Evolutionary conservation across 2,797 vertebrate genomes (phyloP), one percentile per base, ranked within the genome.

Genomic region (Nannoperca australis): DNA sequence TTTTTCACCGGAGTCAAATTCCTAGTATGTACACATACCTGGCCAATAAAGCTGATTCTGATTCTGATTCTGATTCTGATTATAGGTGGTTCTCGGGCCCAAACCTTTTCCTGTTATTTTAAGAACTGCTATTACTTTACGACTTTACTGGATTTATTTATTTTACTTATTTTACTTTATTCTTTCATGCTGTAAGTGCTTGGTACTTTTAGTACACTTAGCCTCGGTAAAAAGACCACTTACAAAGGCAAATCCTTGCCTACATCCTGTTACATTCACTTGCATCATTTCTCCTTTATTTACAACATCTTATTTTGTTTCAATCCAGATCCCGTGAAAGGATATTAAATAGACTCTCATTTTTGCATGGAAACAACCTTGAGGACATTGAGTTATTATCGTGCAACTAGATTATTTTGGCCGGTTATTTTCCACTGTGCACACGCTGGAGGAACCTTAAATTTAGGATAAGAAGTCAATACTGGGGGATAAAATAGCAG

Each of bases 271-370:
- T 91, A 59, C 79, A 69, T 76, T 64, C 27, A 65, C 79, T 90
- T 88, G 80, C 62, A 73, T 88, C 77, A 89, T 79, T 63, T 62
- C 65, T 71, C 65, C 30, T 70, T 54, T 84, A 81, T 86, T 90
- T 71, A 87, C 70, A 76, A 49, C 63, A 64, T 69, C 30, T 44
- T 59, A 79, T 83, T 78, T 89, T 73, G n/a, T 73, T 77, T 27
- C 58, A 59, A 34, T 88, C 53, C 8, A 68, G 47, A 73, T 81
- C 38, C 50, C 76, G 51, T 76, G 67, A 69, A 79, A 62, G 14
- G 30, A 73, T 79, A 53, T 81, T 70, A 71, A 88, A 83, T 56
- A 7, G 70, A 73, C 70, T 54, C 9, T 51, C 2, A 1, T 40
- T 79, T 84, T 76, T 87, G 34, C 67, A 71, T 2, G 2, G 58